Evolutionary conservation across 2,888 invertebrate species (phyloP).

Genomic region (Eubasilissa splendida): DNA sequence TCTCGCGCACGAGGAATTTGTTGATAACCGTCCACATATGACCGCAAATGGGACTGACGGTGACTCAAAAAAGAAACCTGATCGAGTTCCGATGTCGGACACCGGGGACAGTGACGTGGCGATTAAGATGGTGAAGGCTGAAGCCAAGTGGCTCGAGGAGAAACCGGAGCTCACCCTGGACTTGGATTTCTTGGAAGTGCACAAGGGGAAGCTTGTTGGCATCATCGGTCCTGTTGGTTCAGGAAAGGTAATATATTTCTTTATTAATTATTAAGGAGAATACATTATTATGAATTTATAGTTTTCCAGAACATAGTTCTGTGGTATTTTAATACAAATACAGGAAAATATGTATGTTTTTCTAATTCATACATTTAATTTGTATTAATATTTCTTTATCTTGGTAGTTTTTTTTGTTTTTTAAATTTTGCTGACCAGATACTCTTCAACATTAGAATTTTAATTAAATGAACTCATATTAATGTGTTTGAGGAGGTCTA

Average conservation of each 20-base stretch:
- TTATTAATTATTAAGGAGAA: neutral
- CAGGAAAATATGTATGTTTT: neutral
- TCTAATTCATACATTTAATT: too few species aligned
- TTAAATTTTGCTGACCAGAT: neutral
- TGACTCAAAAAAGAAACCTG: neutral
- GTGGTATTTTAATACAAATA: neutral
- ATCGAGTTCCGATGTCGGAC: neutral
- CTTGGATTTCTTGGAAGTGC: slow-evolving; percentile 70
- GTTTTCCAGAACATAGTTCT: too few species aligned
- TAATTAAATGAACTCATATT: too few species aligned
- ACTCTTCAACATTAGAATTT: neutral
- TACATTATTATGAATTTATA: too few species aligned
- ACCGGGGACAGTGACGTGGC: slow-evolving; percentile 21
- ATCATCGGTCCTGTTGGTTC: slow-evolving; percentile 84
- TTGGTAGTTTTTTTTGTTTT: neutral
- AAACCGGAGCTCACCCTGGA: slow-evolving; percentile 69
- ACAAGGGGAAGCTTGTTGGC: slow-evolving; percentile 76
- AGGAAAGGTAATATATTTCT: slow-evolving; percentile 74
- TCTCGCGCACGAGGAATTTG: slow-evolving; percentile 61
- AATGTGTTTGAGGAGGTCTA: too few species aligned
- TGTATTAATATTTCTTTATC: neutral
- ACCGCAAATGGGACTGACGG: neutral
- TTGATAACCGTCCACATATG: neutral
- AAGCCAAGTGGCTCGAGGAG: slow-evolving; percentile 71
- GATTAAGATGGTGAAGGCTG: slow-evolving; percentile 59